A percentile compares a stretch with the other conserved stretches of the same genome.
Evolutionary conservation across 2,113 vertebrate species (phyloP).

Genomic region (Paracanthobrama guichenoti): DNA sequence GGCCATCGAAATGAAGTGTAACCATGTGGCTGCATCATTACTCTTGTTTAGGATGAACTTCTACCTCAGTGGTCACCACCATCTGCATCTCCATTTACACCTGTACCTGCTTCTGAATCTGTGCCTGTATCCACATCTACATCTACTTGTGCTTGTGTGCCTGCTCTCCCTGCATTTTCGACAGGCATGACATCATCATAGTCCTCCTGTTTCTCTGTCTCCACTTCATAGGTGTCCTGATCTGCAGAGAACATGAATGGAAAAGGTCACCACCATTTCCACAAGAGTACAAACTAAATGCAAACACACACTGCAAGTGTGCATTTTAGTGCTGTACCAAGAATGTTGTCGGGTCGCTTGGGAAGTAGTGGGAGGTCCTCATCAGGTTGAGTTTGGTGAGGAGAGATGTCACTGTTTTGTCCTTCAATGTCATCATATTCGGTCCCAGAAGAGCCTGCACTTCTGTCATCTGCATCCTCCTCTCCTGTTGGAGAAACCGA

Average conservation of each 20-base stretch:
- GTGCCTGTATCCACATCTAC: background rate
- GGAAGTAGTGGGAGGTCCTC: slow-evolving; percentile 31
- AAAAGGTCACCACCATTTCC: background rate
- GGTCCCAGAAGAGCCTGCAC: slow-evolving; percentile 49
- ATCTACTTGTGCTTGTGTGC: background rate
- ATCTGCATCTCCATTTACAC: background rate
- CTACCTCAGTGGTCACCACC: slow-evolving; percentile 36
- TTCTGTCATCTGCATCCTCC: background rate
- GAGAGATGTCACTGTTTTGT: background rate
- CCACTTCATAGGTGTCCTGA: slow-evolving; percentile 53
- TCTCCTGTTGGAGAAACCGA: background rate
- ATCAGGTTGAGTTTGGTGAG: background rate
- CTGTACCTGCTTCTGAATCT: background rate
- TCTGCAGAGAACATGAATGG: slow-evolving; percentile 49
- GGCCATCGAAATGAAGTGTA: background rate
- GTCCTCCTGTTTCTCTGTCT: slow-evolving; percentile 47
- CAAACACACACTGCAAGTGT: background rate
- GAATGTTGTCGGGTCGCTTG: slow-evolving; percentile 26
- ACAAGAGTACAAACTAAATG: background rate
- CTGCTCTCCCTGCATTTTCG: background rate
- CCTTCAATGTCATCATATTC: slow-evolving; percentile 67
- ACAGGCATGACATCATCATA: slow-evolving; percentile 63
- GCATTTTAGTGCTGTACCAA: slow-evolving; percentile 15
- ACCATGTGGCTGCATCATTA: background rate
- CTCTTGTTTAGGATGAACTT: slow-evolving; percentile 46